A percentile compares a stretch with the other conserved stretches of the same genome.
Conservation (phyloP, 2,888 invertebrate species). For the Thalpophila matura region DNA sequence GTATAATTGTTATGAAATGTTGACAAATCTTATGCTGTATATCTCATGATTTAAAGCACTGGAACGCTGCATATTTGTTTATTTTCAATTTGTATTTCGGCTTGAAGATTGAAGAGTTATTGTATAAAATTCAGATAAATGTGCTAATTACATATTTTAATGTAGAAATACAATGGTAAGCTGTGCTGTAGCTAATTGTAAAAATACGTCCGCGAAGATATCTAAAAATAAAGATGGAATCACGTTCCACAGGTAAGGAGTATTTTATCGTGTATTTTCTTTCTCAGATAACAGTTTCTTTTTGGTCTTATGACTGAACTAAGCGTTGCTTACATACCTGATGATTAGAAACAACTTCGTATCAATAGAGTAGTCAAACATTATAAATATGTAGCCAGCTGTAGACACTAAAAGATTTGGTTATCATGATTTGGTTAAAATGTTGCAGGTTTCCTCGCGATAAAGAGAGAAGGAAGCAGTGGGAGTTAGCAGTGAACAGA, state of each 20-base stretch:
- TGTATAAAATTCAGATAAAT: background rate
- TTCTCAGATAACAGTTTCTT: background rate
- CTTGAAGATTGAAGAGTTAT: background rate
- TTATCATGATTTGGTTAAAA: too few relatives aligned
- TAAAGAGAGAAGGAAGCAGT: conserved; percentile 73
- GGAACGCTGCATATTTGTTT: conserved; percentile 26
- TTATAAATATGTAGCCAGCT: background rate
- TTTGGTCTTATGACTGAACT: too few relatives aligned
- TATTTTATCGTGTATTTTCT: conserved; percentile 3
- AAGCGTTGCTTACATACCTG: too few relatives aligned
- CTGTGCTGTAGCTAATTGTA: conserved; percentile 81
- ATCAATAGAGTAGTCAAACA: background rate
- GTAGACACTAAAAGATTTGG: background rate
- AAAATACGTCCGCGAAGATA: conserved; percentile 80
- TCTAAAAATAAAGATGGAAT: conserved; percentile 83
- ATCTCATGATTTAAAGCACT: background rate
- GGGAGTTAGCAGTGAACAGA: conserved; percentile 83
- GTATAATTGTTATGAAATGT: background rate
- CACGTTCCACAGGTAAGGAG: conserved; percentile 80
- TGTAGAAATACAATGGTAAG: conserved; percentile 74
- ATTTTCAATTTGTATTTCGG: conserved; percentile 20
- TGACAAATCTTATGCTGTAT: conserved; percentile 11
- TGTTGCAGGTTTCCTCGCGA: conserved; percentile 79
- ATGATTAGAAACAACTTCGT: too few relatives aligned
- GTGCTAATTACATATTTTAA: background rate